Percentiles rank a stretch among this genome's conserved stretches.
Conservation (phyloP, 2,888 invertebrate genomes). For the Parascotia fuliginaria region DNA sequence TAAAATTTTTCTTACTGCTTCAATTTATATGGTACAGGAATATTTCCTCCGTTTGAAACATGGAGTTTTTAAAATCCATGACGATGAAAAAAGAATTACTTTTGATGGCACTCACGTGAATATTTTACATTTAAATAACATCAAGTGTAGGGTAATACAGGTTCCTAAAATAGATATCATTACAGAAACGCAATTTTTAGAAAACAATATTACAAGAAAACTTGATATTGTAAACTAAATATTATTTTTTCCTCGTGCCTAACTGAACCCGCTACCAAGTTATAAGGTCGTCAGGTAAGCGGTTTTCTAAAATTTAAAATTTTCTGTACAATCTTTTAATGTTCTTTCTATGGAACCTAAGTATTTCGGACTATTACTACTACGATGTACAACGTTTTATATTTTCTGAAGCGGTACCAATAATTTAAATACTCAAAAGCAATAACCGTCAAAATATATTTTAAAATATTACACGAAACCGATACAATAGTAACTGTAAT, state of each 20-base stretch:
- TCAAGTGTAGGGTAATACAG: constrained; percentile 2
- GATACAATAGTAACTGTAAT: constrained; percentile 24
- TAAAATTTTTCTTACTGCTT: constrained; percentile 26
- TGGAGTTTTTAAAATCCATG: constrained; percentile 17
- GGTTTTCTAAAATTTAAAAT: no score
- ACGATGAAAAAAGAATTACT: constrained; percentile 3
- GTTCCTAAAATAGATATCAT: not conserved
- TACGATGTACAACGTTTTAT: no score
- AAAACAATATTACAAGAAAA: not conserved
- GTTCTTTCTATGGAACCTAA: no score
- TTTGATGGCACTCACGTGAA: constrained; percentile 4
- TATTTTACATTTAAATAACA: constrained; percentile 4
- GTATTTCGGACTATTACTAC: no score
- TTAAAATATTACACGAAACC: not conserved
- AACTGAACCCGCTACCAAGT: no score
- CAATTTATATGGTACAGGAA: constrained; percentile 7
- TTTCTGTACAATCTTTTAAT: no score
- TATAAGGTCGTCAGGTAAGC: no score
- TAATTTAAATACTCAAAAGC: no score
- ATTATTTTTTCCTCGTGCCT: no score
- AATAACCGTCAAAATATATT: no score
- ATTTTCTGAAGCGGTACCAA: no score
- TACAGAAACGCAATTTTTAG: not conserved
- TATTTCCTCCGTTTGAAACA: constrained; percentile 5
- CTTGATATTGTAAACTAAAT: no score